Evolutionary conservation across 2,797 vertebrate genomes (phyloP).

Genomic region (Perodicticus potto): DNA sequence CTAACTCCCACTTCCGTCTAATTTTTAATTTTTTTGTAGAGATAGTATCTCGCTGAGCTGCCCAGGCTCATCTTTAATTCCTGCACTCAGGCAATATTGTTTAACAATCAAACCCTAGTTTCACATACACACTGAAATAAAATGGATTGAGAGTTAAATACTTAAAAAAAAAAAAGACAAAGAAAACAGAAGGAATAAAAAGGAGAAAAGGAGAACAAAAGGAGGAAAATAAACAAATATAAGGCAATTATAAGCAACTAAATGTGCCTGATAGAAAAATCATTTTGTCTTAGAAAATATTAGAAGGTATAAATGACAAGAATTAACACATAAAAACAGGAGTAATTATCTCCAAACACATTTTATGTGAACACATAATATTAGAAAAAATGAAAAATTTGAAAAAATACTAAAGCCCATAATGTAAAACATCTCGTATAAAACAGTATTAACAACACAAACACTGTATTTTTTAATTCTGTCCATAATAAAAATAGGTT

Average conservation of each 20-base stretch:
- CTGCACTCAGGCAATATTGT: background rate
- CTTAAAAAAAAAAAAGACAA: background rate
- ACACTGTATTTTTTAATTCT: background rate
- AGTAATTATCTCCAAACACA: background rate
- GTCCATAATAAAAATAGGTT: background rate
- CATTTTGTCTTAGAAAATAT: background rate
- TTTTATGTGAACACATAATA: background rate
- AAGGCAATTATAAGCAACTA: conserved; percentile 6
- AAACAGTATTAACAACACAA: background rate
- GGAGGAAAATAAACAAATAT: background rate
- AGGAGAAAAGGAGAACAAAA: too few relatives aligned
- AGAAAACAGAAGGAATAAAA: too few relatives aligned
- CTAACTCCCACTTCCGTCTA: background rate
- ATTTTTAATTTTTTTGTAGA: background rate
- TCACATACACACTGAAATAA: conserved; percentile 18
- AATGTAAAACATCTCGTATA: background rate
- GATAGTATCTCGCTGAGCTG: background rate
- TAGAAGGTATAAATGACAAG: conserved; percentile 4
- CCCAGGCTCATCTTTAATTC: background rate
- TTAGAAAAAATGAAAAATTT: background rate
- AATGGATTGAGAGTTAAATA: background rate
- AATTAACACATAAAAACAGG: background rate
- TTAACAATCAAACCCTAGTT: background rate
- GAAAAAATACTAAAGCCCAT: background rate
- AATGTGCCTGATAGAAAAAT: background rate